A percentile compares a stretch with the other conserved stretches of the same genome.
Conservation (phyloP, 2,113 vertebrate genomes). For the Neodon shergylaensis region DNA sequence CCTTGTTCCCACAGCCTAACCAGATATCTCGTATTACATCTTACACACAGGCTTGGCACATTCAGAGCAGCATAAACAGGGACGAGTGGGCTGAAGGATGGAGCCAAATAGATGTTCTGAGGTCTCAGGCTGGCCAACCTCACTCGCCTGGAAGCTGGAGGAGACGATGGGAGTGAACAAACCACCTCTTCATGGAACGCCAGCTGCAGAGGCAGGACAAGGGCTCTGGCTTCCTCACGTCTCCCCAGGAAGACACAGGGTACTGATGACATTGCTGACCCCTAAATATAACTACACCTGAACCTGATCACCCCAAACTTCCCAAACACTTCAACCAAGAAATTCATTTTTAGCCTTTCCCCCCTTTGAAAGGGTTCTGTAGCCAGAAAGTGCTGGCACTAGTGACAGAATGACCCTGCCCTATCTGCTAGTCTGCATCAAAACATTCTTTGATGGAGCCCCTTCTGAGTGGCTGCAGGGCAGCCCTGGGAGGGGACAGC, state of each 20-base stretch:
- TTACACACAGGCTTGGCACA: conserved; percentile 18
- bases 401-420: neutral
- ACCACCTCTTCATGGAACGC: neutral
- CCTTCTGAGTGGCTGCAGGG: neutral
- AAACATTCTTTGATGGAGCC: accelerated
- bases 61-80: neutral
- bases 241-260: neutral
- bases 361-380: neutral
- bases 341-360: neutral
- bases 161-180: neutral
- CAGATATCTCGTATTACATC: neutral
- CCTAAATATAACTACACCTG: neutral
- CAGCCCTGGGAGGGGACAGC: neutral
- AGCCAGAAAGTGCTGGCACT: neutral
- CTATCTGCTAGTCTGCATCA: neutral
- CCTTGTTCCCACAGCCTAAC: no score
- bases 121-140: neutral
- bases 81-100: neutral
- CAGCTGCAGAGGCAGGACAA: neutral
- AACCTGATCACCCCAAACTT: neutral
- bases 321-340: neutral
- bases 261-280: neutral
- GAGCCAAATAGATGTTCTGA: neutral
- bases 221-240: neutral
- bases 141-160: neutral